Evolutionary conservation across 2,888 invertebrate genomes (phyloP).

Genomic region (Notodonta ziczac): DNA sequence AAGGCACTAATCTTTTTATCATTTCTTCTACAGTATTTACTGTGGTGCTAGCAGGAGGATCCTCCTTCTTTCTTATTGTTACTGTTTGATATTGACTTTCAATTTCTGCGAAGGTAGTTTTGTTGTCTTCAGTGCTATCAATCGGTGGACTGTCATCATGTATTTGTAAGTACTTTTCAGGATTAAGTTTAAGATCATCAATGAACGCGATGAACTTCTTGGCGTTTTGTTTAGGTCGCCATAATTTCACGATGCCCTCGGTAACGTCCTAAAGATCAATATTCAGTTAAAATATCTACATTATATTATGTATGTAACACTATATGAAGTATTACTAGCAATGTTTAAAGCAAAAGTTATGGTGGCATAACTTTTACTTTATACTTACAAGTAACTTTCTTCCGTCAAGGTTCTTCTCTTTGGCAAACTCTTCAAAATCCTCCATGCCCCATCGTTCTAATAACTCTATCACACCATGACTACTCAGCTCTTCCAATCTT

Average conservation of each 20-base stretch:
- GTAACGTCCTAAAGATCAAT: conserved; percentile 64
- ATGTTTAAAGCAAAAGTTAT: neutral
- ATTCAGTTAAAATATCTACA: neutral
- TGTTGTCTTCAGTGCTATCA: conserved; percentile 19
- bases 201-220: conserved; percentile 67
- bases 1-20: conserved; percentile 67
- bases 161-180: conserved; percentile 56
- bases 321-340: too few relatives aligned
- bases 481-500: conserved; percentile 55
- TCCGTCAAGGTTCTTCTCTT: conserved; percentile 63
- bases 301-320: too few relatives aligned
- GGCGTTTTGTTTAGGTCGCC: conserved; percentile 68
- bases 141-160: conserved; percentile 18
- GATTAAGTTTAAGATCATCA: conserved; percentile 61
- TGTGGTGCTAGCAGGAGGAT: conserved; percentile 26
- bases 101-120: conserved; percentile 20
- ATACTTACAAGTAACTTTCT: conserved; percentile 61
- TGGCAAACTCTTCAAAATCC: conserved; percentile 62
- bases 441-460: conserved; percentile 54
- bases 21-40: conserved; percentile 68
- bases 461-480: conserved; percentile 51
- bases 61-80: conserved; percentile 44
- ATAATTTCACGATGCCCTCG: conserved; percentile 71
- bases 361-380: neutral
- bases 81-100: conserved; percentile 75